Percentiles rank a stretch among this genome's conserved stretches.
Evolutionary conservation across 1,140 invertebrate genomes (phyloP).

Genomic region (Hycleus phaleratus): DNA sequence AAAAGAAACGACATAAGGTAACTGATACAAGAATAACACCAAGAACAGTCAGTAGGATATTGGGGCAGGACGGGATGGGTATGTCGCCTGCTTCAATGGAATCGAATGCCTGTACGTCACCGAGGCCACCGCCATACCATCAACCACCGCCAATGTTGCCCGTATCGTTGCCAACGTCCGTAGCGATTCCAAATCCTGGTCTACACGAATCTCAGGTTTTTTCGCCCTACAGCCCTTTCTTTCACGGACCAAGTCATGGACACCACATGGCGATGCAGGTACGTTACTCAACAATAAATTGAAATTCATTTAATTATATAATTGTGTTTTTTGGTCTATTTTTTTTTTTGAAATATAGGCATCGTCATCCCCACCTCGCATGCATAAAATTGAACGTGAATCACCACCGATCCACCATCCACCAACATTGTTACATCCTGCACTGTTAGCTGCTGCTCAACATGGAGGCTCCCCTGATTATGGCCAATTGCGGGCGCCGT

Average conservation of each 20-base stretch:
- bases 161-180: slow-evolving; percentile 82
- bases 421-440: slow-evolving; percentile 70
- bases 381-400: slow-evolving; percentile 61
- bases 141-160: slow-evolving; percentile 74
- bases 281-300: neutral
- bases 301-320: neutral
- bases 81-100: slow-evolving; percentile 49
- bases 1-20: slow-evolving; percentile 95
- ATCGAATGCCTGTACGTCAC: slow-evolving; percentile 47
- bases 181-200: slow-evolving; percentile 93
- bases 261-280: slow-evolving; percentile 46
- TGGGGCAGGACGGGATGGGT: slow-evolving; percentile 70
- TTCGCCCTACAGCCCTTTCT: slow-evolving; percentile 82
- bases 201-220: slow-evolving; percentile 92
- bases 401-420: slow-evolving; percentile 72
- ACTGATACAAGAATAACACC: slow-evolving; percentile 93
- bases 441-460: slow-evolving; percentile 68
- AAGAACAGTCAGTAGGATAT: slow-evolving; percentile 75
- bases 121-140: slow-evolving; percentile 66
- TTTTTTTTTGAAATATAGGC: slow-evolving; percentile 36
- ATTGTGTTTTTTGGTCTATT: neutral
- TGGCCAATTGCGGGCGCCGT: slow-evolving; percentile 52
- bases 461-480: slow-evolving; percentile 69
- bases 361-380: slow-evolving; percentile 45
- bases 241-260: slow-evolving; percentile 50